Base-by-base conservation (phyloP, 2,888 invertebrate species). In the Schizaphis graminum region DNA sequence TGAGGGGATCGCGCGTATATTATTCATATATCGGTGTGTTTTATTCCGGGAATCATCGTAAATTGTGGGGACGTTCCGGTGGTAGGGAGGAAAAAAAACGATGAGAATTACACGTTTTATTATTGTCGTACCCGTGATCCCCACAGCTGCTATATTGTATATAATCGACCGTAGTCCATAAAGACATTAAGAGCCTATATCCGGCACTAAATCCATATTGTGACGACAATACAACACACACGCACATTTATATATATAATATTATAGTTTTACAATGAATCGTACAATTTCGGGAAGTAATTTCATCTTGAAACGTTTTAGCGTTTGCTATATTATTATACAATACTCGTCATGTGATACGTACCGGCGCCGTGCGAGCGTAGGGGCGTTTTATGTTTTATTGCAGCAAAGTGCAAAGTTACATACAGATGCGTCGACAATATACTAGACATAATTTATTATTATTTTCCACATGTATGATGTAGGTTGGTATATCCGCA, bases 21-120 rank as follows among this genome's bases (percentile, higher is more conserved):
- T 91, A 91, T 91, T 77, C 67, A 90, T 67, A 77, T 53, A 91
- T 91, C 49, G 77, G 35, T 77, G 49, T 77, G 91, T 91, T 91
- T 49, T n/a, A 47, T 90, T 67, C 90, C 47, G 28, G 90, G 86
- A 47, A 44, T 86, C 86, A 47, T 47, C 86, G 47, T 44, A 86
- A 86, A 86, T 86, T 47, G 47, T 47, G 44, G 44, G 86, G 86
- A 47, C 44, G 86, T 86, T 86, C 5, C 47, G 77, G n/a, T 5
- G 16, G n/a, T 5, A n/a, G 16, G 13, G 77, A 7, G 77, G 35
- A 21, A 53, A 53, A 41, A 53, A 53, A 8, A 7, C 47, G 28
- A 47, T 26, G 44, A 11, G 28, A 86, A 86, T 86, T 86, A 86
- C 86, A 47, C 86, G 86, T 44, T 86, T 47, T 44, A 44, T 47